Evolutionary conservation across 2,797 vertebrate species (phyloP), one percentile per base, ranked within the genome.

Genomic region (Chelonia mydas): DNA sequence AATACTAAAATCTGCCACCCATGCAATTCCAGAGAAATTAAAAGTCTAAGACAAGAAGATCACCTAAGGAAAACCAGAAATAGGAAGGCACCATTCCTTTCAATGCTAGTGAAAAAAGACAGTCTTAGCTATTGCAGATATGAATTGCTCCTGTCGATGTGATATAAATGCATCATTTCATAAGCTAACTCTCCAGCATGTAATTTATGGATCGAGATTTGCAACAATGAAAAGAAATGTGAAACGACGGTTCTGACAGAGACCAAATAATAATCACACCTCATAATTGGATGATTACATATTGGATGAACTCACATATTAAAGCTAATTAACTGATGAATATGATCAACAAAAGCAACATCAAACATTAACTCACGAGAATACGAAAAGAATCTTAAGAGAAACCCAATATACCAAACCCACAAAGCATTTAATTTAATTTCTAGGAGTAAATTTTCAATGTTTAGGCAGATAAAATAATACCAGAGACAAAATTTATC

Each of bases 31-130:
- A 84, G 65, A 92, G 8, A 65, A 1, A 1, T 25, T 86, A 87
- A 49, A 94, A 47, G 0, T 74, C 41, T 88, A 82, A 93, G 45
- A 86, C 31, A 86, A 17, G 25, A 55, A 97, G 76, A 90, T 78
- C 78, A 10, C 59, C 23, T 78, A 89, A 81, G 82, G 86, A 94
- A 94, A 49, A 7, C 2, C 33, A 90, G 47, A 93, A 95, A 76
- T 86, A 89, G 0, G 2, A 59, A 8, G 4, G 80, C 21, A 23
- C n/a, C 19, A 6, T 33, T 7, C 5, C 87, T 95, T 90, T 91
- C 51, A 89, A 45, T 45, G 6, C 16, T 27, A 57, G n/a, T 41
- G 68, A 92, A 90, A 65, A 65, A 82, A 4, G 86, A 51, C 61
- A 0, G 31, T 61, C 41, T 2, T 23, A 53, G 83, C 3, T 27